Evolutionary conservation across 2,888 invertebrate species (phyloP).

Genomic region (Anoplius nigerrimus): DNA sequence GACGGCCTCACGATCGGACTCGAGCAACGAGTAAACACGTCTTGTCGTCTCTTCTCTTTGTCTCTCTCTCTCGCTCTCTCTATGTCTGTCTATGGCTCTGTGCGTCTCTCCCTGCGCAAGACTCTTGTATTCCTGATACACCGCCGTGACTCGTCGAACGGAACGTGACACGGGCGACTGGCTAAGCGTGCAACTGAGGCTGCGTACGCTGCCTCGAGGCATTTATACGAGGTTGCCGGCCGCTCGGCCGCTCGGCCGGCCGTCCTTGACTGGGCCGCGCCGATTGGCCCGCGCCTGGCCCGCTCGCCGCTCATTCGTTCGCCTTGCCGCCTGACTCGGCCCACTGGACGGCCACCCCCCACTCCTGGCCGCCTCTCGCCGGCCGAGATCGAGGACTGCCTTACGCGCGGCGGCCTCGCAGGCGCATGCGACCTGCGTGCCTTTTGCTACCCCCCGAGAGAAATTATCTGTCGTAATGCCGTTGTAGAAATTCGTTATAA

Average conservation of each 20-base stretch:
- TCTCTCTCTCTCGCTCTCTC: too few species aligned
- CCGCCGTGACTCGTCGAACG: too few species aligned
- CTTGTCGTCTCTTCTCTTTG: too few species aligned
- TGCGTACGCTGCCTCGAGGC: conserved; percentile 1
- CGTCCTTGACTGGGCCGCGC: conserved; percentile 24
- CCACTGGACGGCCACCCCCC: neutral
- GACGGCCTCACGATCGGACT: too few species aligned
- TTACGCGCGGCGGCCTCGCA: conserved; percentile 16
- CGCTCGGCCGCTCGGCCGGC: conserved; percentile 1
- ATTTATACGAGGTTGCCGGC: conserved; percentile 33
- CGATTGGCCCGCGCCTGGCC: neutral
- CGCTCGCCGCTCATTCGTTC: conserved; percentile 13
- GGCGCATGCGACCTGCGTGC: conserved; percentile 26
- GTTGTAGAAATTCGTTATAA: conserved; percentile 52
- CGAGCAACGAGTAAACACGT: too few species aligned
- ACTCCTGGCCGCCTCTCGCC: neutral
- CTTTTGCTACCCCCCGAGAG: conserved; percentile 26
- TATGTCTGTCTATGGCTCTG: too few species aligned
- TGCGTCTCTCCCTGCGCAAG: too few species aligned
- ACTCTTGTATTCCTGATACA: too few species aligned
- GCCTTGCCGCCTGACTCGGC: conserved; percentile 3
- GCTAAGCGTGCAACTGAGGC: conserved; percentile 20
- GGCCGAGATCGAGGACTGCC: too few species aligned
- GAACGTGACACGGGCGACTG: neutral
- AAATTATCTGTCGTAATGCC: conserved; percentile 67